These are phyloP conservation scores for Desmophyllum pertusum DNA, from an alignment of 92 coral and sea anemone genomes.

Conservation along the genomic window DNA sequence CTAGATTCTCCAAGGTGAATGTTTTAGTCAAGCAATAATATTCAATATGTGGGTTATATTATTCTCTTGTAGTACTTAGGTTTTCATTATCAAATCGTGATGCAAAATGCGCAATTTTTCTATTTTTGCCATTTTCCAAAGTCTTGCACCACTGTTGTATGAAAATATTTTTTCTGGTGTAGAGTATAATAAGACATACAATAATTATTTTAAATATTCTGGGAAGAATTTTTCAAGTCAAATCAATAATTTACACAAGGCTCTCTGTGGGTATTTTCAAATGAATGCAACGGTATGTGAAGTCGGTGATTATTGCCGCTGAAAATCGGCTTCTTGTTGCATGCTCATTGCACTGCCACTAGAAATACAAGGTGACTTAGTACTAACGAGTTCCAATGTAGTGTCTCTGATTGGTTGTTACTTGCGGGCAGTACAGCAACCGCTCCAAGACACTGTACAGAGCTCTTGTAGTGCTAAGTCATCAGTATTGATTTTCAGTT, in stretches of 20 bases:
- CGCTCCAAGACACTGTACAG: too few species aligned
- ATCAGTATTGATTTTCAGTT: too few species aligned
- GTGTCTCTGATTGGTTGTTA: neutral
- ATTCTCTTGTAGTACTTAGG: neutral
- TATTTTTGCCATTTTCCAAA: neutral
- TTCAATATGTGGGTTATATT: neutral
- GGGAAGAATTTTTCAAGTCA: neutral
- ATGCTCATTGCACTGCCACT: neutral
- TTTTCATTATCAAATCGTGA: neutral
- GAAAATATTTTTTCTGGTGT: neutral
- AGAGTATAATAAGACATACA: neutral
- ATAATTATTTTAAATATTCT: neutral
- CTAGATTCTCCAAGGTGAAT: neutral
- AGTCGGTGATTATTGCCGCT: neutral
- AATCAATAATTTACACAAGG: neutral
- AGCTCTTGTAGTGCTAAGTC: too few species aligned
- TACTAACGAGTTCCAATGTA: too few species aligned
- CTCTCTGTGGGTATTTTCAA: neutral
- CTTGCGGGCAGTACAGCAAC: too few species aligned
- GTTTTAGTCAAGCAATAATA: neutral
- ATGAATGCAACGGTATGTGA: neutral
- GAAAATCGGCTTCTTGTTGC: neutral
- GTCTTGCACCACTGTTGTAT: neutral
- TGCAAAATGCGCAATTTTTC: neutral
- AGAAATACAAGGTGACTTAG: neutral